phyloP scores from a whole-genome alignment of 2,797 vertebrate genomes.

The Dendrocincla fuliginosa region DNA sequence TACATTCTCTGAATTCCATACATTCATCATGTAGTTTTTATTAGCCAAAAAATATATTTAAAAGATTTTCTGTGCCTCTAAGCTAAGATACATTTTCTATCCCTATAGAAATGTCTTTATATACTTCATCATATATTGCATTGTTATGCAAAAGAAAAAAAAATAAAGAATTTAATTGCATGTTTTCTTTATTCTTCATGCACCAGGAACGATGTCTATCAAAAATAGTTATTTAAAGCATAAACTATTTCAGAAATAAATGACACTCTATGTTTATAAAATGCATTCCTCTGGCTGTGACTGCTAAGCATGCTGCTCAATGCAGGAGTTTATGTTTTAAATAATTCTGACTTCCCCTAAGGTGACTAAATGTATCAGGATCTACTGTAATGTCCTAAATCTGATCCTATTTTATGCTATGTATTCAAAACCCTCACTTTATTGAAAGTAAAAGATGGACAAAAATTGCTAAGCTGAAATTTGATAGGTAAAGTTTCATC shows the following conservation, averaged over 20 bases:
- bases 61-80: background rate
- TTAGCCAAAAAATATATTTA: background rate
- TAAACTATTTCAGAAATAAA: slow-evolving; percentile 32
- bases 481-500: background rate
- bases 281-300: slow-evolving; percentile 5
- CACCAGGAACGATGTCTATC: background rate
- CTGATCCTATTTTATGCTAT: background rate
- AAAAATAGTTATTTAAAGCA: slow-evolving; percentile 8
- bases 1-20: slow-evolving; percentile 49
- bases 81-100: background rate
- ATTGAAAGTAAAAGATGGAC: background rate
- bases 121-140: background rate
- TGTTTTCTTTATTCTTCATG: background rate
- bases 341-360: background rate
- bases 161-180: background rate
- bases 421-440: background rate
- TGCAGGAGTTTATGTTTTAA: background rate
- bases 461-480: background rate
- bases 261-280: slow-evolving; percentile 8
- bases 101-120: background rate
- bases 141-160: background rate
- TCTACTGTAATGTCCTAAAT: background rate
- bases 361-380: background rate
- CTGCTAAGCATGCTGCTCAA: background rate
- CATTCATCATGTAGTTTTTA: background rate